Percentiles rank a stretch among this genome's conserved stretches.
Conservation (phyloP, 1,140 invertebrate genomes). For the Magallana gigas region DNA sequence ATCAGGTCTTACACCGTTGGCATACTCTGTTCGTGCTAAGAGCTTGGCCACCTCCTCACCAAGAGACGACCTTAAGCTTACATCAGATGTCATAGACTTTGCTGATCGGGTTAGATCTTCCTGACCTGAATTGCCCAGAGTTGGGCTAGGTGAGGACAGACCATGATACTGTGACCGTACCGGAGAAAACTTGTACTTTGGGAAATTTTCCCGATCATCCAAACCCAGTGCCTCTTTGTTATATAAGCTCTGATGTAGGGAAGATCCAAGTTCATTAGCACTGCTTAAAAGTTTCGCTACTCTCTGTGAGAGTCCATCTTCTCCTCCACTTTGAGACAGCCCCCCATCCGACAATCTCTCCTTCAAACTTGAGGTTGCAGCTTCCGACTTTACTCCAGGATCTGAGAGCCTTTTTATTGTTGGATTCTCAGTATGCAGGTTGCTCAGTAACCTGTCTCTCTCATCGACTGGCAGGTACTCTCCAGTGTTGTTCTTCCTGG, state of each 20-base stretch:
- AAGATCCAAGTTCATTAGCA: constrained; percentile 51
- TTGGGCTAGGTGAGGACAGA: background rate
- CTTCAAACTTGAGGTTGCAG: too few relatives aligned
- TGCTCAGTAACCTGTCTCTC: constrained; percentile 46
- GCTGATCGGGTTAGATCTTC: constrained; percentile 41
- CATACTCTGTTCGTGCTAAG: constrained; percentile 32
- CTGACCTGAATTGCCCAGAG: background rate
- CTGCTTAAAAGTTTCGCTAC: constrained; percentile 53
- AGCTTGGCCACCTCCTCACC: constrained; percentile 58
- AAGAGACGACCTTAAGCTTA: constrained; percentile 51
- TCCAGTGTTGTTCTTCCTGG: background rate
- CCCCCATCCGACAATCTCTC: background rate
- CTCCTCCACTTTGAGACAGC: background rate
- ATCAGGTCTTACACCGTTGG: background rate
- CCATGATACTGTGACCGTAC: background rate
- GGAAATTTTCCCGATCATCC: constrained; percentile 26
- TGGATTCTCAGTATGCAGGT: background rate
- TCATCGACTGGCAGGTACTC: constrained; percentile 51
- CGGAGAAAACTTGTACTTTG: constrained; percentile 42
- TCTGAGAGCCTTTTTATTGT: background rate
- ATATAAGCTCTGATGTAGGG: constrained; percentile 51
- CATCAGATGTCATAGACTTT: constrained; percentile 34
- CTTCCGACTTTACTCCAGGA: background rate
- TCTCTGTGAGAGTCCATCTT: constrained; percentile 50
- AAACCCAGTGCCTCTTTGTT: constrained; percentile 50